Base-by-base conservation (phyloP, 2,113 vertebrate genomes). In the Scortum barcoo region DNA sequence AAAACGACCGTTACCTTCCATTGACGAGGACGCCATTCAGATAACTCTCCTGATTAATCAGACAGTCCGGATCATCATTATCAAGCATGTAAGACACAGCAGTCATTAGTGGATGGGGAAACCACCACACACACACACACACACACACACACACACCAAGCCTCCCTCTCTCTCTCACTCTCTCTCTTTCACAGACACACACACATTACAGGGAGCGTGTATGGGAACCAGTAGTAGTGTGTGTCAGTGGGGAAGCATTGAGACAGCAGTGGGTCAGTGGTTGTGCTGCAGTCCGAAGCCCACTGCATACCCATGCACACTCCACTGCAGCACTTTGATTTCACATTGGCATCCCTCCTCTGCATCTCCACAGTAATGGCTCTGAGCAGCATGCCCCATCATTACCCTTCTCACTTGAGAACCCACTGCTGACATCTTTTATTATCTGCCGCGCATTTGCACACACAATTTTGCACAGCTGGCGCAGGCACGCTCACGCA, bases 351-450 rank as follows among this genome's bases (percentile, higher is more conserved):
- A 90, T 69, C 76, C 84, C 84, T 57, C 76, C 66, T 38, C 86
- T 89, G 80, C 87, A 88, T 93, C 90, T 89, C 78, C 79, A 81
- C 80, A 50, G 76, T 85, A 85, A 90, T 63, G 80, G 72, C 86
- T 88, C 19, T 12, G 70, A 89, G 87, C 80, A 77, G 73, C 83
- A 78, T 58, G 85, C 81, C 83, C 90, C 78, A 89, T 91, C 91
- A 89, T 92, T 91, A 86, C 87, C 90, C 92, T 91, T 92, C 92
- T 90, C 91, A 92, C 90, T 89, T 90, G 89, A 90, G 90, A 86
- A 86, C 83, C 89, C 87, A 78, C 90, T 85, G 87, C 89, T 90
- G 86, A 91, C 90, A 86, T 88, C 71, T 84, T 84, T 72, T 77
- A 76, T 78, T 90, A 80, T 76, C 61, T 22, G 6, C 40, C 3